A percentile compares a stretch with the other conserved stretches of the same genome.
Conservation (phyloP, 2,888 invertebrate species). For the Lepetodrilus schrolli region DNA sequence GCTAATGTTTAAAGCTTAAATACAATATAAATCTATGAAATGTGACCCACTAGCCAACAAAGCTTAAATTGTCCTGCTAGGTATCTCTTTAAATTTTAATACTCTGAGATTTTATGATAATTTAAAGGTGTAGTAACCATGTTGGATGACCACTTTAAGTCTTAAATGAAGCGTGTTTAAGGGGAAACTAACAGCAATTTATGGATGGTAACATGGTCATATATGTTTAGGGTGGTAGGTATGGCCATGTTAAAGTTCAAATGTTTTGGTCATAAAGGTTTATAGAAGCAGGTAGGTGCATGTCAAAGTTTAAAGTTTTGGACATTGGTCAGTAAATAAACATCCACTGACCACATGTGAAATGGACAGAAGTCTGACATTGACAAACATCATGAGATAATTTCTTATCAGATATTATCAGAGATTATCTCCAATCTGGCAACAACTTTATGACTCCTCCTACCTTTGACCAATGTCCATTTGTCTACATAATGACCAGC, state of each 20-base stretch:
- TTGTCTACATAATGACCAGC: neutral
- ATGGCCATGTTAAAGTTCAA: neutral
- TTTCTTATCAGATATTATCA: neutral
- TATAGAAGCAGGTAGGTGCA: neutral
- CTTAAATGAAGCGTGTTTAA: too few species aligned
- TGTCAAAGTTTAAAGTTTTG: too few species aligned
- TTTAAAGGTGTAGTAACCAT: too few species aligned
- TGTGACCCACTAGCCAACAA: neutral
- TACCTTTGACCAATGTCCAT: neutral
- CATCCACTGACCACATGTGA: neutral
- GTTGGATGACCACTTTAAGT: too few species aligned
- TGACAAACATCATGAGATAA: neutral
- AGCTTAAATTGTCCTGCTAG: too few species aligned
- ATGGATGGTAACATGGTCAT: too few species aligned
- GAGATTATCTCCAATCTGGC: neutral
- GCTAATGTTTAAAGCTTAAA: too few species aligned
- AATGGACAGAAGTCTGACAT: neutral
- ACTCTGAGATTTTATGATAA: too few species aligned
- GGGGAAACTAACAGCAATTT: too few species aligned
- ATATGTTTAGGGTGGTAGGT: too few species aligned
- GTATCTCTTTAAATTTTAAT: too few species aligned
- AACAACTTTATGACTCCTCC: conserved; percentile 1
- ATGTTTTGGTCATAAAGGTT: neutral
- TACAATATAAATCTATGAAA: neutral
- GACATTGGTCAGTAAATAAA: too few species aligned